Conservation (phyloP, 2,113 vertebrate genomes). For the Micromys minutus region DNA sequence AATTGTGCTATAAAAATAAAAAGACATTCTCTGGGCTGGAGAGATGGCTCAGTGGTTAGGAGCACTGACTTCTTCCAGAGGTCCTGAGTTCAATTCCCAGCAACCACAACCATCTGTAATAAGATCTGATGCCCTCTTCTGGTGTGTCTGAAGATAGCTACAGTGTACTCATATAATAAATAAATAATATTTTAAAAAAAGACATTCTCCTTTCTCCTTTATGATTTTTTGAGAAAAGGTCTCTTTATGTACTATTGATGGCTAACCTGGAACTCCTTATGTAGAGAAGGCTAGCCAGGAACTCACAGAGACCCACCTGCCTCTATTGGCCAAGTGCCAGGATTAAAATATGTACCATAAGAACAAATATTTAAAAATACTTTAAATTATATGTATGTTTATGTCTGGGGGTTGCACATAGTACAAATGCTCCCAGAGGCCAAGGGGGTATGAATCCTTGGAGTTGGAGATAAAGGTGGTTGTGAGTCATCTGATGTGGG, state of each 20-base stretch:
- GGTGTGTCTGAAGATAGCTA: no score
- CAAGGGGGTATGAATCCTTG: not conserved
- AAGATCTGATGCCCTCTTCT: no score
- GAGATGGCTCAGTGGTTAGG: no score
- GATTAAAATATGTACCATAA: not conserved
- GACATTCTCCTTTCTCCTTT: not conserved
- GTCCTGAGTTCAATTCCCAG: no score
- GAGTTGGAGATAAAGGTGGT: not conserved
- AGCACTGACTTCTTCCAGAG: no score
- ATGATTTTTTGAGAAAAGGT: not conserved
- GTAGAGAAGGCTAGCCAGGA: not conserved
- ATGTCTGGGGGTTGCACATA: not conserved
- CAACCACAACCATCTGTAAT: no score
- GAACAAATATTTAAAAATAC: not conserved
- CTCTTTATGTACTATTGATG: not conserved
- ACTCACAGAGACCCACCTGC: not conserved
- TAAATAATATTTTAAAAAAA: no score
- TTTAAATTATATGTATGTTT: not conserved
- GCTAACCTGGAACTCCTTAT: not conserved
- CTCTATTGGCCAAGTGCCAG: not conserved
- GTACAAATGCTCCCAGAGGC: not conserved
- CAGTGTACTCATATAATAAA: no score
- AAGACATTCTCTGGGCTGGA: no score
- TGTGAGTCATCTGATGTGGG: not conserved
- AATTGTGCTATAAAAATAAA: not conserved